Evolutionary conservation across 2,888 invertebrate species (phyloP), one percentile per base, ranked within the genome.

Genomic region (Trisateles emortualis): DNA sequence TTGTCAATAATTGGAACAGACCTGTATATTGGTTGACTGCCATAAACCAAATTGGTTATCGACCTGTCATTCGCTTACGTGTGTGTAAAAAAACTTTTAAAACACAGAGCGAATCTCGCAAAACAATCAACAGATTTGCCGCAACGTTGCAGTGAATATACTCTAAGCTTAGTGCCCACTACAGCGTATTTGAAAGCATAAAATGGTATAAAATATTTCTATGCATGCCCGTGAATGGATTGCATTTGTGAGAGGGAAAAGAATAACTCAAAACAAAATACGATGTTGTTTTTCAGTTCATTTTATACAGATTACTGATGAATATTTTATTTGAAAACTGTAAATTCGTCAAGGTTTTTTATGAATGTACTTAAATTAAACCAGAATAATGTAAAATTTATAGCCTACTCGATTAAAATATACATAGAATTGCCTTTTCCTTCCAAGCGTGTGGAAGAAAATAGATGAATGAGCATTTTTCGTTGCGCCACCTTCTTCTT

Each of bases 71-170:
- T 40, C 41, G 41, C 16, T 32, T 43, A 56, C 3, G 42, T 17
- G 24, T 45, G 38, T 49, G 19, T 47, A 59, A 65, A 65, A 71
- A 57, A 55, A 36, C 56, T 47, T 68, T 68, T 62, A 65, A 73
- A 66, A 72, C 64, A 71, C 65, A 59, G 52, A 50, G 52, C 42
- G 59, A 64, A 53, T 59, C 49, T 61, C 60, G 51, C 64, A 68
- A 80, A 79, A 76, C 74, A 76, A 80, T 78, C 73, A 76, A 76
- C 73, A 72, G 72, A 74, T 76, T 71, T 65, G 22, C 70, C 62
- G 54, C 58, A 59, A 52, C 39, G 35, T 49, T 13, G 39, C 5
- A 33, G 22, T 19, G 46, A 42, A 41, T 22, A 35, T 48, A 22
- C 8, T 41, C 62, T 43, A 60, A 49, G 49, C 14, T 52, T n/a